Evolutionary conservation across 2,888 invertebrate species (phyloP), one percentile per base, ranked within the genome.

Genomic region (Philaethria dido): DNA sequence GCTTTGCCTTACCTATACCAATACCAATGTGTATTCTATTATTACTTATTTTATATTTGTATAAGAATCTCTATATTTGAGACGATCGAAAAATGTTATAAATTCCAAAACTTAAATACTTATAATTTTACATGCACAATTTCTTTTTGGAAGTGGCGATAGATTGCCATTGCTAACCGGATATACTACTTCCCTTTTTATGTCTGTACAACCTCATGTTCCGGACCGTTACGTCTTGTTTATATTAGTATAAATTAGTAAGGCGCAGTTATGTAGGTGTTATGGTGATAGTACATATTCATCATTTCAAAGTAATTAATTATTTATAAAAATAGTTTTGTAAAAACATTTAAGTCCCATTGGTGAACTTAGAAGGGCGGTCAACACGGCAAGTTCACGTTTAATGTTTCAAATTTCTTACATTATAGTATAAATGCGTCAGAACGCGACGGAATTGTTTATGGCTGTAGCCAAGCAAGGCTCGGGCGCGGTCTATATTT

Each of bases 401-500:
- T 29, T n/a, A 50, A 50, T 80, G 18, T 39, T 48, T 36, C 5
- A 39, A 36, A 55, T 64, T 59, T 16, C 47, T 36, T 48, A 14
- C 14, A 45, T n/a, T 59, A 16, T 47, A 62, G 18, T 57, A 13
- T 42, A 3, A 11, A 36, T 64, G 68, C 57, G 71, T 70, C 69
- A 59, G 66, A 75, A 61, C 62, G 70, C 73, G 77, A 75, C 66
- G 61, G 71, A 68, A 70, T 72, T 69, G 67, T 76, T 77, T 77
- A 75, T 74, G 77, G 77, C 80, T 79, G 75, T 77, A 78, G 75
- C 79, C 82, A 82, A 82, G 87, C 83, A 80, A 84, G 81, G 78
- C 78, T 81, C 86, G 87, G 90, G 89, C 84, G 90, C 81, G 91
- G 90, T 87, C 87, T 92, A 89, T 89, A 92, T 92, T 90, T 92